Base-by-base conservation (phyloP, 2,113 vertebrate species). In the Taurulus bubalis region DNA sequence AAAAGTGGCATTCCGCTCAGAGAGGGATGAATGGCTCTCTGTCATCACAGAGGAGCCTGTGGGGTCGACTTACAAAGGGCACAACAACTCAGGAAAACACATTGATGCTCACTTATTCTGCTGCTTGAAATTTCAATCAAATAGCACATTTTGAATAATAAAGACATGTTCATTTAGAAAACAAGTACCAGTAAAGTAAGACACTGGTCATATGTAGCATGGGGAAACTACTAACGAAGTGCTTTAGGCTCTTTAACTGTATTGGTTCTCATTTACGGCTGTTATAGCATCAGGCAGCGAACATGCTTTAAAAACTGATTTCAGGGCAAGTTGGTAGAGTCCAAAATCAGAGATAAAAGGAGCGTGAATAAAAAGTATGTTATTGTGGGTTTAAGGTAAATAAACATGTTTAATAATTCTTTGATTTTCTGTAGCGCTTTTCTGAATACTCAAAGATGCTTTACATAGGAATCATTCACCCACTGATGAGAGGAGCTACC, bases 11-110 rank as follows among this genome's bases (percentile, higher is more conserved):
- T 88, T 85, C 82, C 85, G 62, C 79, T 83, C 30, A 12, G 64
- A 62, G 58, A 82, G 66, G 18, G 79, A 91, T 92, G 87, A 91
- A 91, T 88, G 75, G 86, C 67, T 84, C 83, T 86, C 84, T 92
- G 91, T 91, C 84, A 90, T 87, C 84, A 75, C 42, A 73, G 79
- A 75, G 64, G 69, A 87, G 79, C 80, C 87, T 28, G 58, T 64
- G 69, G 88, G 84, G 83, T 92, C 51, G 34, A 67, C 64, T 92
- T 77, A 81, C 87, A 89, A 87, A 85, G 32, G 59, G 12, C 77
- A 78, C 81, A 89, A 79, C 74, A 71, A 85, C 76, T 59, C 75
- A 64, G 53, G 79, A 81, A 85, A 91, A 83, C 56, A 72, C 83
- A 79, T 85, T 73, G 56, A 73, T 64, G 69, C 32, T 51, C 66